These are phyloP conservation scores for Tympanoctomys barrerae DNA, from an alignment of 2,797 vertebrate species.

Conservation along the genomic window DNA sequence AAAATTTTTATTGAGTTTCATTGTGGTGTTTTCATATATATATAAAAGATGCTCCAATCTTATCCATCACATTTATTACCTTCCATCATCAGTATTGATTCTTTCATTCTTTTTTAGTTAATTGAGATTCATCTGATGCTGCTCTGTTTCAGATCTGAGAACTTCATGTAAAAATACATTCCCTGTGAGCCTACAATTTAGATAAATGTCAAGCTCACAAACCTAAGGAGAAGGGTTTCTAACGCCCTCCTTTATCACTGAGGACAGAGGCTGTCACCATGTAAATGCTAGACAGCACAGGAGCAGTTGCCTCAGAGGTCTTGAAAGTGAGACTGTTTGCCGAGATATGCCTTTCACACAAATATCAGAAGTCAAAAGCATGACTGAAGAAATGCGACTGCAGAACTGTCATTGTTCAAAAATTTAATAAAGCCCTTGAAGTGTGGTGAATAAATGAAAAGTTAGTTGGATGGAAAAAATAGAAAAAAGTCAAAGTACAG, in stretches of 20 bases:
- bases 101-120: slow-evolving; percentile 45
- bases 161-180: slow-evolving; percentile 33
- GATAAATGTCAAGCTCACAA: slow-evolving; percentile 61
- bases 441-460: neutral
- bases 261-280: slow-evolving; percentile 49
- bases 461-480: neutral
- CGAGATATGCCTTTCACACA: slow-evolving; percentile 23
- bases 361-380: slow-evolving; percentile 9
- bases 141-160: slow-evolving; percentile 5
- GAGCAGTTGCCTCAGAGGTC: slow-evolving; percentile 45
- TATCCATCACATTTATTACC: neutral
- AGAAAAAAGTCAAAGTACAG: slow-evolving; percentile 1
- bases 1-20: neutral
- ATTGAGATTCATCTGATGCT: slow-evolving; percentile 43
- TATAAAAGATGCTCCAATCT: neutral
- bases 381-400: neutral
- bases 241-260: neutral
- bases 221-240: slow-evolving; percentile 30
- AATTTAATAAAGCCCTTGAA: neutral
- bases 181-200: neutral
- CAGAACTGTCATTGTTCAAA: slow-evolving; percentile 25
- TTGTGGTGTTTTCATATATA: neutral
- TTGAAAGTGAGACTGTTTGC: slow-evolving; percentile 56
- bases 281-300: slow-evolving; percentile 17
- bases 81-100: slow-evolving; percentile 45